These are phyloP conservation scores for Tolypeutes matacus DNA, from an alignment of 2,797 vertebrate species.

Conservation along the genomic window DNA sequence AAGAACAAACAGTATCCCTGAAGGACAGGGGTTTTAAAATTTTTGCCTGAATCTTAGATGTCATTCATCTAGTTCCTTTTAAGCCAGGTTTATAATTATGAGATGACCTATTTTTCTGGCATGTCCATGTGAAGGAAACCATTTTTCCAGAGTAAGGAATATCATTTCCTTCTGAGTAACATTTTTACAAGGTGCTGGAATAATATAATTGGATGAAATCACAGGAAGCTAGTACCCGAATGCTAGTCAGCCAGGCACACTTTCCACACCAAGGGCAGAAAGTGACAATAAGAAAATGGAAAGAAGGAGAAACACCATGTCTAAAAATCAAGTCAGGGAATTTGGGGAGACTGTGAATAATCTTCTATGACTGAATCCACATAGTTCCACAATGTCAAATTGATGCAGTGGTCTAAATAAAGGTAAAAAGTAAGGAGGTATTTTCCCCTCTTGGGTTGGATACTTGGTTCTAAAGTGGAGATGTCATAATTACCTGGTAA, in stretches of 20 bases:
- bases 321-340: background rate
- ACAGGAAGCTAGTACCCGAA: background rate
- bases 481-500: slow-evolving; percentile 71
- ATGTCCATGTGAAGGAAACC: background rate
- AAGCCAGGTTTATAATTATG: background rate
- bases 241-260: background rate
- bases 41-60: slow-evolving; percentile 37
- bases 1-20: background rate
- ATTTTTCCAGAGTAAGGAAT: background rate
- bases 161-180: background rate
- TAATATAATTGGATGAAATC: background rate
- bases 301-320: background rate
- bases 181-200: background rate
- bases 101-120: background rate
- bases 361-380: background rate
- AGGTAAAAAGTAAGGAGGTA: slow-evolving; percentile 21
- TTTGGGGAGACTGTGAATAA: background rate
- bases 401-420: background rate
- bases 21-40: background rate
- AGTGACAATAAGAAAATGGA: background rate
- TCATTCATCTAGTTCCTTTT: background rate
- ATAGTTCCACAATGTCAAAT: background rate
- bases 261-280: background rate
- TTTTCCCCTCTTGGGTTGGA: slow-evolving; percentile 13
- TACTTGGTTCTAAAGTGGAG: slow-evolving; percentile 44